A percentile compares a stretch with the other conserved stretches of the same genome.
These are phyloP conservation scores for Drepana falcataria DNA, from an alignment of 2,888 invertebrate genomes.

Conservation along the genomic window DNA sequence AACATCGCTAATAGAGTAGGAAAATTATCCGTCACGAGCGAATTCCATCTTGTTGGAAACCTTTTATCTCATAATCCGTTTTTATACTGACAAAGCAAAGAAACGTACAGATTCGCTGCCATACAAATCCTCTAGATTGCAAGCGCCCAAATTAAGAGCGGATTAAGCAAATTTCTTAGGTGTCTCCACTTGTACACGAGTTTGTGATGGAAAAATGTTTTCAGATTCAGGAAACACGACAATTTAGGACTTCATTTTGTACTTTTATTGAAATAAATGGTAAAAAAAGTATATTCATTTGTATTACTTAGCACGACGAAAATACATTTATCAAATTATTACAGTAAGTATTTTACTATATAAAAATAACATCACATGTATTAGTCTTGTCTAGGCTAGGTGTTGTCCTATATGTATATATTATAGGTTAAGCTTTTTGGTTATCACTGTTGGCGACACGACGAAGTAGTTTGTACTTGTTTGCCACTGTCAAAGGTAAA, in stretches of 20 bases:
- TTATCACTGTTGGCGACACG: no score
- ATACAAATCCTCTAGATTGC: conserved; percentile 59
- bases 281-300: no score
- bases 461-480: no score
- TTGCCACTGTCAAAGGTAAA: no score
- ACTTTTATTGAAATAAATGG: no score
- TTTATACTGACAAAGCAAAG: conserved; percentile 61
- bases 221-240: not conserved
- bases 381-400: no score
- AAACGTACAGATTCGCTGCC: conserved; percentile 36
- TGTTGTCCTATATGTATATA: no score
- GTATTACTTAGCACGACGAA: no score
- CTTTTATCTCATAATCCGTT: conserved; percentile 56
- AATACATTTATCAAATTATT: no score
- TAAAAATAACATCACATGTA: no score
- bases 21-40: conserved; percentile 41
- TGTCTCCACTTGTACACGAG: conserved; percentile 25
- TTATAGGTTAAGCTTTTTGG: no score
- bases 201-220: conserved; percentile 19
- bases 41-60: conserved; percentile 23
- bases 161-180: conserved; percentile 57
- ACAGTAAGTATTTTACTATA: no score
- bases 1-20: conserved; percentile 15
- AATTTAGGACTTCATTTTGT: not conserved
- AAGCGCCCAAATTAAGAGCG: conserved; percentile 56